phyloP scores from a whole-genome alignment of 1,140 invertebrate species.

The Nilaparvata lugens region DNA sequence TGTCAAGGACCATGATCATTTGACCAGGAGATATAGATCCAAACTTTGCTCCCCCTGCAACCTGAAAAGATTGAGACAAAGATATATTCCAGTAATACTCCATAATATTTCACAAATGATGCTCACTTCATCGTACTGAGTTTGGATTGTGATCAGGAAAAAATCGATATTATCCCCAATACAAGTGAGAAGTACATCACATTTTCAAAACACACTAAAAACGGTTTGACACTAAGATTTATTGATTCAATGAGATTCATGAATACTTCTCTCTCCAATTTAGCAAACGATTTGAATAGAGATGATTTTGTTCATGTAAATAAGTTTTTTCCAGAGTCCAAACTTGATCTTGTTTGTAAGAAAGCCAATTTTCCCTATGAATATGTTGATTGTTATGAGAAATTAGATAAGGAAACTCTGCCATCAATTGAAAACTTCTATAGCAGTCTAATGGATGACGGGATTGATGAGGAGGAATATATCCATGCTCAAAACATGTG shows the following conservation, averaged over 20 bases:
- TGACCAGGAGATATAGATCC: too few relatives aligned
- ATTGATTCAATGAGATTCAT: constrained; percentile 5
- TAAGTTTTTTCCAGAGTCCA: constrained; percentile 2
- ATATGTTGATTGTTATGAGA: constrained; percentile 26
- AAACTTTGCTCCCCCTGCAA: too few relatives aligned
- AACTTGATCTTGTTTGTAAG: constrained; percentile 20
- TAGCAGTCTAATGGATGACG: constrained; percentile 27
- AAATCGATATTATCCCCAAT: constrained; percentile 6
- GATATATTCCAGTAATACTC: constrained; percentile 2
- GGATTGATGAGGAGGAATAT: too few relatives aligned
- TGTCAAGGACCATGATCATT: constrained; percentile 3
- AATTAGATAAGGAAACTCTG: constrained; percentile 30
- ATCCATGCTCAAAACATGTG: constrained; percentile 37
- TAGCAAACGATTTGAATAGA: constrained; percentile 3
- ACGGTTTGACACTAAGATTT: too few relatives aligned
- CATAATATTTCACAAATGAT: constrained; percentile 10
- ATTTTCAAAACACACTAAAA: constrained; percentile 1
- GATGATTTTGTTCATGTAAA: not conserved
- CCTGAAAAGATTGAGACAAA: too few relatives aligned
- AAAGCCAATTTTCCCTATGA: constrained; percentile 32
- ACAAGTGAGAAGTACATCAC: constrained; percentile 10
- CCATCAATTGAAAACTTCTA: constrained; percentile 30
- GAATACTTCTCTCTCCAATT: not conserved
- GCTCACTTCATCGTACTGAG: constrained; percentile 9
- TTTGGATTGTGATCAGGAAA: constrained; percentile 3